These are phyloP conservation scores for Cnemophilus loriae DNA, from an alignment of 2,113 vertebrate genomes.

Conservation along the genomic window DNA sequence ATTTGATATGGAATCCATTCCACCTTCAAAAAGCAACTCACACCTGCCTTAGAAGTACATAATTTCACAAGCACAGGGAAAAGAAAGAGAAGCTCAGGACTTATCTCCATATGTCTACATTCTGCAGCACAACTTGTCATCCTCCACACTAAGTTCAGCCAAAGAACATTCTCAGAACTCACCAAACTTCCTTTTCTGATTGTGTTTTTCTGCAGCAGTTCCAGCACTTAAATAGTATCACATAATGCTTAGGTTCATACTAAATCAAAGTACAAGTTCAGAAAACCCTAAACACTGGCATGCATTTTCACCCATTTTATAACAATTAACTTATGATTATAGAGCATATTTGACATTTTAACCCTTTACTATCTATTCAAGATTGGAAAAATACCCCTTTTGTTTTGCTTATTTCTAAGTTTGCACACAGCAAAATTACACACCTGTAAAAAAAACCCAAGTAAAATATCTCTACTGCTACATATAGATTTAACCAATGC, in stretches of 20 bases:
- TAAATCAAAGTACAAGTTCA: not conserved
- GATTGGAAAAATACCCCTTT: not conserved
- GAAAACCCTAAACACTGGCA: not conserved
- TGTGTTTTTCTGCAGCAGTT: not conserved
- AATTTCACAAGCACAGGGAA: not conserved
- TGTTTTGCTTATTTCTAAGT: not conserved
- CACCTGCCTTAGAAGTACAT: not conserved
- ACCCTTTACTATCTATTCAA: not conserved
- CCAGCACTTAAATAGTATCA: not conserved
- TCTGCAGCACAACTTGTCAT: not conserved
- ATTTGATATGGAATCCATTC: not conserved
- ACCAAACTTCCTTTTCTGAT: not conserved
- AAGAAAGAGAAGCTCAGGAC: not conserved
- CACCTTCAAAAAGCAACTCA: not conserved
- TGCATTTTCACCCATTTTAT: not conserved
- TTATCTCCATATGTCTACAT: not conserved
- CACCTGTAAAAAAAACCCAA: rapidly evolving
- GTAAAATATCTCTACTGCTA: not conserved
- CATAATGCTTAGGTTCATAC: not conserved
- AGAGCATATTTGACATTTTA: not conserved
- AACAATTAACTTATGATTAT: not conserved
- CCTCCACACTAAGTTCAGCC: not conserved
- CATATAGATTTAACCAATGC: not conserved
- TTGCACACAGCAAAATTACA: not conserved
- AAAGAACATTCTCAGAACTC: not conserved